Percentiles rank a stretch among this genome's conserved stretches.
Evolutionary conservation across 2,888 invertebrate genomes (phyloP).

Genomic region (Anticlea derivata): DNA sequence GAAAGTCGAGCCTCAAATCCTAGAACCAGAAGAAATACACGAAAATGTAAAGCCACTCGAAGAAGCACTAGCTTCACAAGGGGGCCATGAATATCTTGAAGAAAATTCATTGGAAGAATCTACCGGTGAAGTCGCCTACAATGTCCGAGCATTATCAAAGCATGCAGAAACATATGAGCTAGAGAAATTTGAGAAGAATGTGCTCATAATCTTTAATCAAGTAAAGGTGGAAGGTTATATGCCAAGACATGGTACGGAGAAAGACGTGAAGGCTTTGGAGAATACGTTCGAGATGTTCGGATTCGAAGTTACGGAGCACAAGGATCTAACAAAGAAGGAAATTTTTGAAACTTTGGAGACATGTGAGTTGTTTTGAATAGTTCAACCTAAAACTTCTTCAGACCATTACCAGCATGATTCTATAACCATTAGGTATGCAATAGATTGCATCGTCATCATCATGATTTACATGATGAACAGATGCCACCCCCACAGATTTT

Average conservation of each 20-base stretch:
- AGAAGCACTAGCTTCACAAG: not conserved
- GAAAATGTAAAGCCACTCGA: not conserved
- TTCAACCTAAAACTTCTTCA: too few relatives aligned
- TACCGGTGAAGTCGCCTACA: not conserved
- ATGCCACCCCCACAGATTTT: too few relatives aligned
- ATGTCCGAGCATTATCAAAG: conserved; percentile 47
- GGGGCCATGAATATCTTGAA: not conserved
- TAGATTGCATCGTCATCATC: too few relatives aligned
- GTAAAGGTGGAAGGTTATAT: conserved; percentile 51
- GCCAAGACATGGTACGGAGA: conserved; percentile 58
- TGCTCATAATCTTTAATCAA: conserved; percentile 67
- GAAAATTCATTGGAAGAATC: not conserved
- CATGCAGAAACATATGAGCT: conserved; percentile 60
- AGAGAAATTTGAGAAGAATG: conserved; percentile 64
- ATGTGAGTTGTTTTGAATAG: conserved; percentile 47
- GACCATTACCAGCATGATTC: too few relatives aligned
- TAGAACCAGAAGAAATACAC: not conserved
- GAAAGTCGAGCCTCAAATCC: not conserved
- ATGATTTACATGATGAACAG: too few relatives aligned
- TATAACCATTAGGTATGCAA: too few relatives aligned
- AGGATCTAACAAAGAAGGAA: conserved; percentile 54
- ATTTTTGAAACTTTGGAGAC: conserved; percentile 51
- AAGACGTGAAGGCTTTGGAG: conserved; percentile 55
- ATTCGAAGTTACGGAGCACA: conserved; percentile 55
- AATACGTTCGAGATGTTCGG: conserved; percentile 56